A percentile compares a stretch with the other conserved stretches of the same genome.
Evolutionary conservation across 1,140 invertebrate genomes (phyloP).

Genomic region (Metopolophium dirhodum): DNA sequence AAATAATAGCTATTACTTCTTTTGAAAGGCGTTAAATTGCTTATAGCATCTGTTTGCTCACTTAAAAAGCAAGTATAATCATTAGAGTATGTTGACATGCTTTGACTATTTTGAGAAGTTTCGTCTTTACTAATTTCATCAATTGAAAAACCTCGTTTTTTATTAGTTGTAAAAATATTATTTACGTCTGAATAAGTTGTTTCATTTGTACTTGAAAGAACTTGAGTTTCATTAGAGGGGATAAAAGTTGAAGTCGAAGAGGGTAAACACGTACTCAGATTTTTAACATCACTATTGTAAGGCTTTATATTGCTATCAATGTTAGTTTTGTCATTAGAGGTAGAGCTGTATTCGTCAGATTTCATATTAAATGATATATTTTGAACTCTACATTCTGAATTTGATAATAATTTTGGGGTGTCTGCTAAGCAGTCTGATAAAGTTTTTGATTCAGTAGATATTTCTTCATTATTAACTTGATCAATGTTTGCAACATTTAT

Average conservation of each 20-base stretch:
- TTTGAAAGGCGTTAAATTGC: slow-evolving; percentile 47
- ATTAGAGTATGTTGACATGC: slow-evolving; percentile 18
- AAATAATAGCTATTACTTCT: slow-evolving; percentile 50
- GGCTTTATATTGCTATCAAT: slow-evolving; percentile 3
- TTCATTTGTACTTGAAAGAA: slow-evolving; percentile 1
- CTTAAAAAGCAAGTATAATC: slow-evolving; percentile 55
- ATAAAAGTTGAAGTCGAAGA: background rate
- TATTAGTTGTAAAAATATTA: background rate
- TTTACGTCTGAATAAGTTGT: slow-evolving; percentile 14
- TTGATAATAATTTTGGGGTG: background rate
- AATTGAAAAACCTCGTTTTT: slow-evolving; percentile 40
- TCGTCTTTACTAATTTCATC: slow-evolving; percentile 43
- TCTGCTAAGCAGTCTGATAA: background rate
- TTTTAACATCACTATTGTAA: background rate
- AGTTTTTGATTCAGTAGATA: background rate
- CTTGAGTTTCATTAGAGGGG: background rate
- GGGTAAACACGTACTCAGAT: background rate
- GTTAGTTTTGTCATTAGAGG: background rate
- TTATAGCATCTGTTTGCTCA: slow-evolving; percentile 21
- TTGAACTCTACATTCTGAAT: slow-evolving; percentile 30
- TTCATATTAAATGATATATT: slow-evolving; percentile 12
- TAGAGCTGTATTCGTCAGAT: background rate
- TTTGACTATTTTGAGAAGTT: slow-evolving; percentile 33
- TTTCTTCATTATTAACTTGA: background rate
- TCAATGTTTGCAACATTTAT: background rate